Base-by-base conservation (phyloP, 2,888 invertebrate genomes). In the Oligia latruncula region DNA sequence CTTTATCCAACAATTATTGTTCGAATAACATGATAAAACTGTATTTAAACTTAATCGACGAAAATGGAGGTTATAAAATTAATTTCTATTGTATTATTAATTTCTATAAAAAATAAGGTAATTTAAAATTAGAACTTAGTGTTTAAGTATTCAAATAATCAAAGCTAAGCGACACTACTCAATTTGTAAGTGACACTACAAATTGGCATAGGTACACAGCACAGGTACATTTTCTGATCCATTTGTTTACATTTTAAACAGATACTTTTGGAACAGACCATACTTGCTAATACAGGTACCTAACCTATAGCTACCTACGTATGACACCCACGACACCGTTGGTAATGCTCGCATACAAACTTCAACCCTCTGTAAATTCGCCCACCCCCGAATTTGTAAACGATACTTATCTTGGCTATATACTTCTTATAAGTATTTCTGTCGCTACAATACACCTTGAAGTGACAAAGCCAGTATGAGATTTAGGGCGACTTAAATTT, bases 321-420 rank as follows among this genome's bases (percentile, higher is more conserved):
- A 66, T 15, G 9, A 70, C 79, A 55, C 43, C 29, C 43, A 71
- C 43, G 71, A 62, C 3, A n/a, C 6, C 11, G 29, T 70, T 55
- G 52, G 11, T 35, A 40, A 74, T 29, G 23, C 35, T 46, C 20
- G n/a, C 43, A 68, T 52, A 43, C 68, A 58, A 65, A 29, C 20
- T 58, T 29, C 29, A 62, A 46, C 62, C 52, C 62, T 79, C 43
- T 43, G 17, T 20, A 62, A 5, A 78, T 52, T 68, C 4, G 9
- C 35, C 60, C 29, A 17, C 62, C 52, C 29, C 3, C 29, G 23
- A 66, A 62, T 78, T 78, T 20, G 9, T 2, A 79, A 78, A 40
- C 29, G 4, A 43, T 60, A 77, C 29, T 52, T 23, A 75, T 52
- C 40, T 17, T 64, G 62, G 6, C 11, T 62, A 20, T 46, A 71